Evolutionary conservation across 2,888 invertebrate species (phyloP), one percentile per base, ranked within the genome.

Genomic region (Acleris cristana): DNA sequence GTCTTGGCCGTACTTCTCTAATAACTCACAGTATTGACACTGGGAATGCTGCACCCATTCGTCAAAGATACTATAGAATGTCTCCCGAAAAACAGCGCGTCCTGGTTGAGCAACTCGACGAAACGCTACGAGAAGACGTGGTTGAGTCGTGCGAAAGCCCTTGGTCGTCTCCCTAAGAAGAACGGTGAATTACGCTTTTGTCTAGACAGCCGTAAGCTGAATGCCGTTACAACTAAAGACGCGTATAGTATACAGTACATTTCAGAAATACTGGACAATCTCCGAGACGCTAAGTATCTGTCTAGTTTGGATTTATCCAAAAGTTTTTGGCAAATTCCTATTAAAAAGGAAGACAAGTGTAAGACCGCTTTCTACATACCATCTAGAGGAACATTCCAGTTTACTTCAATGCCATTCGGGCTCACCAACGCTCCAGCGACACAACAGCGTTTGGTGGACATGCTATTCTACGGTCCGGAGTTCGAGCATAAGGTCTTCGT

Each of bases 71-170:
- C 12, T 57, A 57, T 4, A 45, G 57, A 7, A 57, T 57, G 57
- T 57, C 57, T 7, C 74, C 73, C 0, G 71, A 70, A 44, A 75
- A 73, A 65, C 71, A 72, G 56, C 52, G 64, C 12, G 65, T 71
- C 21, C n/a, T 76, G 19, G 23, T 40, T 4, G 65, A 71, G 44
- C 64, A 74, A 34, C 60, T 74, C 4, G 74, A 74, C 26, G 69
- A 73, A 40, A 73, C 73, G 73, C 34, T 74, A 1, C 34, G 16
- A 2, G 14, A 64, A 7, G 67, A 67, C 18, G 72, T 72, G 14
- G 45, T 72, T 12, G 69, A 71, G 52, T 70, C 71, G 10, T 71
- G 73, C 19, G 72, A 73, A 19, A 74, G 74, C 44, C 63, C 70
- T 12, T 74, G 73, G 57, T 57, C 45, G 7, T 57, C 57, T 23